Percentiles rank a stretch among this genome's conserved stretches.
These are phyloP conservation scores for Azorinus chamasolen DNA, from an alignment of 2,888 invertebrate species.

Conservation along the genomic window DNA sequence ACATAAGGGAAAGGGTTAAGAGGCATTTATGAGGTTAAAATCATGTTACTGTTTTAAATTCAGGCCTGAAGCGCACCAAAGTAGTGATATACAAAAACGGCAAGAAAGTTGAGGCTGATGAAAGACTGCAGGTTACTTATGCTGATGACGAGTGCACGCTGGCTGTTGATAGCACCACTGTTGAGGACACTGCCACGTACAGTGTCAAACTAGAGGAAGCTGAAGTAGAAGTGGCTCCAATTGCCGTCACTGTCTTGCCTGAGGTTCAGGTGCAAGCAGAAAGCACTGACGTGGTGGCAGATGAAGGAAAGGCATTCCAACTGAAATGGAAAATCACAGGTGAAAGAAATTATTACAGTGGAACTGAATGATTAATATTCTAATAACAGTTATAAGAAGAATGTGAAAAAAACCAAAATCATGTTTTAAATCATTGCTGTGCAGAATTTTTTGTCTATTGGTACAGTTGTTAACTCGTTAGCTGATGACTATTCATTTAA, in stretches of 20 bases:
- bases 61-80: slow-evolving; percentile 6
- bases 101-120: neutral
- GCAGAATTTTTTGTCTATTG: too few relatives aligned
- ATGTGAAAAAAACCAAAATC: too few relatives aligned
- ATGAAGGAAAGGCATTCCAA: slow-evolving; percentile 26
- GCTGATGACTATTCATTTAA: too few relatives aligned
- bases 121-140: neutral
- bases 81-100: slow-evolving; percentile 10
- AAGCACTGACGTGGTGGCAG: slow-evolving; percentile 5
- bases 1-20: too few relatives aligned
- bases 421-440: too few relatives aligned
- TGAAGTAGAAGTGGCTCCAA: slow-evolving; percentile 3
- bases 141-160: slow-evolving; percentile 17
- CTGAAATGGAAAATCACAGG: slow-evolving; percentile 38
- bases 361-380: too few relatives aligned
- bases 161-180: slow-evolving; percentile 5
- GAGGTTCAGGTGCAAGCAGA: slow-evolving; percentile 1
- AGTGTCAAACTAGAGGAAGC: slow-evolving; percentile 1
- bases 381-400: too few relatives aligned
- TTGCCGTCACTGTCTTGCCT: slow-evolving; percentile 8
- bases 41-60: too few relatives aligned
- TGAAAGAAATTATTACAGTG: too few relatives aligned
- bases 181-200: slow-evolving; percentile 6
- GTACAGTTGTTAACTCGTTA: too few relatives aligned
- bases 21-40: too few relatives aligned